Conservation (phyloP, 64 coral and sea anemone species). For the Porites australiensis region DNA sequence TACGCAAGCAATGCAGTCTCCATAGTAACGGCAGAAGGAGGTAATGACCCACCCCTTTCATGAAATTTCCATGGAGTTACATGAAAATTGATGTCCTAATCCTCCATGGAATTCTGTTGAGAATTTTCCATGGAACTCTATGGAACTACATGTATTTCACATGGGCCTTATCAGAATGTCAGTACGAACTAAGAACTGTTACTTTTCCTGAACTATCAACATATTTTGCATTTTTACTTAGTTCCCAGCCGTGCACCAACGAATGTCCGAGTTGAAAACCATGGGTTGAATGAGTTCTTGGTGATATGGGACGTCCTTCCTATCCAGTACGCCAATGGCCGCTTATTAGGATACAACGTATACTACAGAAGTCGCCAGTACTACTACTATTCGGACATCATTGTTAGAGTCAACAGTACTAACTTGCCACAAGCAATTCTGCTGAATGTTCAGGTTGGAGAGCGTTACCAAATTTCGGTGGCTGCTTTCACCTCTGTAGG, state of each 20-base stretch:
- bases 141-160: no score
- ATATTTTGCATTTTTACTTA: background rate
- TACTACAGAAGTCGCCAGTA: background rate
- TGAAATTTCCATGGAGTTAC: no score
- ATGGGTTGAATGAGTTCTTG: background rate
- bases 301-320: background rate
- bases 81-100: no score
- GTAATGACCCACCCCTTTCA: background rate
- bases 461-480: background rate
- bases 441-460: background rate
- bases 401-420: background rate
- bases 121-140: no score
- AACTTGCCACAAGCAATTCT: background rate
- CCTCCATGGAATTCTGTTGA: no score
- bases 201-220: no score
- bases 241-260: slow-evolving; percentile 14
- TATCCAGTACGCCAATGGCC: background rate
- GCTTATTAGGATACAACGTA: background rate
- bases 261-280: no score
- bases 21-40: slow-evolving; percentile 4
- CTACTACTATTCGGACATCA: background rate
- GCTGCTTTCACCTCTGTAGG: slow-evolving; percentile 4
- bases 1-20: background rate
- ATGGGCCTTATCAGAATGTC: no score
- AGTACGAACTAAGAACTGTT: no score